These are phyloP conservation scores for Chaetodon auriga DNA, from an alignment of 2,113 vertebrate genomes.

Conservation along the genomic window DNA sequence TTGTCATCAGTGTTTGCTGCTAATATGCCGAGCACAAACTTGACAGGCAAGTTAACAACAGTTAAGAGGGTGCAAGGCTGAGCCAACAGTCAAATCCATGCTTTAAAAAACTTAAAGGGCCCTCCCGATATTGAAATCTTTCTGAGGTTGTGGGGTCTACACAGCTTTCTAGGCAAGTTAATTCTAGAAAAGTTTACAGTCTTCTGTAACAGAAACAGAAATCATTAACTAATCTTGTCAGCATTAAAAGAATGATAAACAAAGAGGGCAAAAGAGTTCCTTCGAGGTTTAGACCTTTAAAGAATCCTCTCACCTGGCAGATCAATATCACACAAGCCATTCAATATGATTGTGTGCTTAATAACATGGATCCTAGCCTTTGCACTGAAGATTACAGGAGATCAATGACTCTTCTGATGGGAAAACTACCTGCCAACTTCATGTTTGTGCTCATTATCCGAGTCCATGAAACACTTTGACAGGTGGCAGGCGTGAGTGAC, in stretches of 20 bases:
- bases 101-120: neutral
- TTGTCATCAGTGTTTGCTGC: neutral
- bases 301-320: neutral
- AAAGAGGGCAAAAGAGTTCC: neutral
- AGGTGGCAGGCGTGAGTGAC: neutral
- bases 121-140: neutral
- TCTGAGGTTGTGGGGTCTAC: neutral
- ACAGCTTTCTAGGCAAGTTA: neutral
- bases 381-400: conserved; percentile 17
- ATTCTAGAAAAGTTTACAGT: neutral
- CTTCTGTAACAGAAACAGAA: neutral
- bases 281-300: neutral
- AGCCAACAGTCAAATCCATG: neutral
- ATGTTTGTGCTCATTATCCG: neutral
- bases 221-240: neutral
- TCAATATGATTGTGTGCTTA: neutral
- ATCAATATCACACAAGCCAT: neutral
- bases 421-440: neutral
- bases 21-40: neutral
- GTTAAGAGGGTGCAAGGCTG: neutral
- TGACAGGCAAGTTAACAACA: neutral
- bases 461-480: neutral
- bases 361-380: conserved; percentile 1
- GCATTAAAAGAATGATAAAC: neutral
- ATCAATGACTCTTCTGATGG: conserved; percentile 17